A percentile compares a stretch with the other conserved stretches of the same genome.
Evolutionary conservation across 1,140 invertebrate genomes (phyloP).

Genomic region (Sycophila sp.): DNA sequence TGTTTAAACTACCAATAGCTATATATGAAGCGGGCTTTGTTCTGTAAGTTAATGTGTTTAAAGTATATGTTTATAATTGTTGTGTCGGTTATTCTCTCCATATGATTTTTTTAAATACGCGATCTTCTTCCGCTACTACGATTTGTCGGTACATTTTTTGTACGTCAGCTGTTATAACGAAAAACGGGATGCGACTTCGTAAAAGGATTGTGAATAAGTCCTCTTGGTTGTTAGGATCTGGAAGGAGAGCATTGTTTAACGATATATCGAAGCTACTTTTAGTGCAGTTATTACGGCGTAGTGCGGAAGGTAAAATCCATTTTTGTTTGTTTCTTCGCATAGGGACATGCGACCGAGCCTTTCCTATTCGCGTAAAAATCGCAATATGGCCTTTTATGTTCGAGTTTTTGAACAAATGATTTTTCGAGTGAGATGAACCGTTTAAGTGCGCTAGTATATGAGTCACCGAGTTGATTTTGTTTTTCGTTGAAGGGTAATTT

Average conservation of each 20-base stretch:
- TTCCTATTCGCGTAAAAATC: background rate
- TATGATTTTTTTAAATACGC: background rate
- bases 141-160: background rate
- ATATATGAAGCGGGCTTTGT: background rate
- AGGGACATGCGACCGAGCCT: background rate
- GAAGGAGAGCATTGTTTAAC: background rate
- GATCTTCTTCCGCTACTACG: background rate
- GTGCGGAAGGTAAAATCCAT: background rate
- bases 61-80: background rate
- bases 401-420: too few relatives aligned
- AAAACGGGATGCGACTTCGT: background rate
- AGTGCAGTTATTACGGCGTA: background rate
- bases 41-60: background rate
- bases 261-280: background rate
- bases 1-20: slow-evolving; percentile 9
- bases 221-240: background rate
- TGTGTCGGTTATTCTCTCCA: background rate
- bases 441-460: too few relatives aligned
- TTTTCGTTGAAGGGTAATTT: too few relatives aligned
- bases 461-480: too few relatives aligned
- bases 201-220: background rate
- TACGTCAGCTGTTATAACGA: background rate
- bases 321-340: background rate
- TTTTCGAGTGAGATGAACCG: too few relatives aligned
- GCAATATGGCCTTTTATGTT: too few relatives aligned